Evolutionary conservation across 2,113 vertebrate genomes (phyloP).

Genomic region (Laterallus jamaicensis): DNA sequence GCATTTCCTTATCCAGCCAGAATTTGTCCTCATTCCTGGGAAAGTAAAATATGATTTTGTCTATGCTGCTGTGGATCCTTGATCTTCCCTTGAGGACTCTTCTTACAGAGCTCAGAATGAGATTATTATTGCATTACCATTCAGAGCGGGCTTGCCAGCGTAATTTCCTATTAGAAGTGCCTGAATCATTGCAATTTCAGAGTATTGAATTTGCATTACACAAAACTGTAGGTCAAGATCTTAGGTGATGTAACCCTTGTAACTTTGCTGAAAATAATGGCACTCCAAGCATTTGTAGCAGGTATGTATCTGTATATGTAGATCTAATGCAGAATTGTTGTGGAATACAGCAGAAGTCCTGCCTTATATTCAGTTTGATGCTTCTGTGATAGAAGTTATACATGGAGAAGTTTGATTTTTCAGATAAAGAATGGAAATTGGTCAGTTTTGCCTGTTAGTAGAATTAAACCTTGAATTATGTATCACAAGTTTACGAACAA

Average conservation of each 20-base stretch:
- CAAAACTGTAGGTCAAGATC: not conserved
- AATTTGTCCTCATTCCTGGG: conserved; percentile 16
- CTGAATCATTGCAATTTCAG: not conserved
- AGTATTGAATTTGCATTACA: conserved; percentile 13
- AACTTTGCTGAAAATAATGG: not conserved
- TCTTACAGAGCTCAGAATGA: conserved; percentile 14
- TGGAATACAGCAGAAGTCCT: not conserved
- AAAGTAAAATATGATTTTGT: conserved; percentile 31
- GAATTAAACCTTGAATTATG: conserved; percentile 50
- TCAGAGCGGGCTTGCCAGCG: not conserved
- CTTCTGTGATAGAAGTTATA: not conserved
- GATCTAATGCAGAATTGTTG: not conserved
- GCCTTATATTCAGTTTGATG: conserved; percentile 5
- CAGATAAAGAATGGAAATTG: conserved; percentile 27
- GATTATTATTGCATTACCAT: conserved; percentile 35
- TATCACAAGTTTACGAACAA: conserved; percentile 41
- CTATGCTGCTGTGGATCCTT: conserved; percentile 2
- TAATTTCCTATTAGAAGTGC: conserved; percentile 10
- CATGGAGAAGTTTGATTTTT: conserved; percentile 11
- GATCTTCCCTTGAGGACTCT: conserved; percentile 22
- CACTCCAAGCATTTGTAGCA: not conserved
- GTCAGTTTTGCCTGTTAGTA: conserved; percentile 47
- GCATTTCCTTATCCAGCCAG: not conserved
- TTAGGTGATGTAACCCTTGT: not conserved
- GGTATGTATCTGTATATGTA: not conserved